Evolutionary conservation across 2,797 vertebrate species (phyloP).

Genomic region (Acanthurus leucopareius): DNA sequence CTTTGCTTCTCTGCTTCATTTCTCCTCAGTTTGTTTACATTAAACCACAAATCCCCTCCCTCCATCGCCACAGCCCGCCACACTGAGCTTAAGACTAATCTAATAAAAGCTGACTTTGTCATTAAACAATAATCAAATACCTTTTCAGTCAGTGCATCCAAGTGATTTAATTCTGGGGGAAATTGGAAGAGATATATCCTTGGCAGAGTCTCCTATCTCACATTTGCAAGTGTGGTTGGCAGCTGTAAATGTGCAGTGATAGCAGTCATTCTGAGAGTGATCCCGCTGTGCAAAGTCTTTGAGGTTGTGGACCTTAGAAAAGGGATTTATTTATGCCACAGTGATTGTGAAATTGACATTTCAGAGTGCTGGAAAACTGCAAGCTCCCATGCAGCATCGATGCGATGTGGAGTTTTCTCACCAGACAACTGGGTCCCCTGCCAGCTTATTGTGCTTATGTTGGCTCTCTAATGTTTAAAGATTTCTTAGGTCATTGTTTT

Average conservation of each 20-base stretch:
- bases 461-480: slow-evolving; percentile 25
- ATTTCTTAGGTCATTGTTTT: neutral
- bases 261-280: slow-evolving; percentile 46
- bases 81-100: slow-evolving; percentile 47
- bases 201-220: slow-evolving; percentile 62
- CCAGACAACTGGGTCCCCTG: neutral
- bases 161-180: slow-evolving; percentile 61
- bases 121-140: slow-evolving; percentile 73
- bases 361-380: slow-evolving; percentile 32
- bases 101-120: slow-evolving; percentile 59
- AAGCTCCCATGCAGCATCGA: neutral
- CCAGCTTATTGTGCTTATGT: slow-evolving; percentile 1
- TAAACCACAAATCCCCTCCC: slow-evolving; percentile 41
- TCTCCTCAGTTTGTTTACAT: slow-evolving; percentile 19
- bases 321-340: slow-evolving; percentile 43
- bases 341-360: slow-evolving; percentile 34
- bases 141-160: slow-evolving; percentile 50
- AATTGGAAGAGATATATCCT: slow-evolving; percentile 54
- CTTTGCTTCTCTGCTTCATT: neutral
- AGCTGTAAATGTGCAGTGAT: slow-evolving; percentile 44
- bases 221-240: slow-evolving; percentile 55
- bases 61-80: slow-evolving; percentile 10
- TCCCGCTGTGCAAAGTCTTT: slow-evolving; percentile 40
- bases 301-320: slow-evolving; percentile 48
- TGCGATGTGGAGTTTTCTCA: neutral